These are phyloP conservation scores for Eulithis testata DNA, from an alignment of 2,888 invertebrate genomes.

Conservation along the genomic window DNA sequence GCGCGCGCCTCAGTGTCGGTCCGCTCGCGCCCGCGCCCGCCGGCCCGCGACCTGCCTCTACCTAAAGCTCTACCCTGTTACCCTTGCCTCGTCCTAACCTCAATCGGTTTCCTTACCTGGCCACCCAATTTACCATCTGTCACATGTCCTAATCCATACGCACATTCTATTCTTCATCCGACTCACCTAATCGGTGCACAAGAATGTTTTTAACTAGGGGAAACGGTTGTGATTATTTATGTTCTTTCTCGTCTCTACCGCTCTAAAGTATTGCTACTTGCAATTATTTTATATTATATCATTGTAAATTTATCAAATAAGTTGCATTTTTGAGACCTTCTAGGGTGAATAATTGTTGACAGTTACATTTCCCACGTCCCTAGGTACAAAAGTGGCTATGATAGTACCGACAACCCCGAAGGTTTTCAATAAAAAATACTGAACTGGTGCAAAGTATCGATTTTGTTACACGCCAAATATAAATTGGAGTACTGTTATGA, in stretches of 20 bases:
- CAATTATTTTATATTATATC: constrained; percentile 7
- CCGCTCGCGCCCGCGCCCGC: constrained; percentile 79
- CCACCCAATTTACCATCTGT: constrained; percentile 61
- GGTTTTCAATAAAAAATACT: neutral
- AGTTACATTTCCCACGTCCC: neutral
- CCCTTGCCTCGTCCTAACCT: constrained; percentile 70
- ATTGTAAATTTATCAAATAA: constrained; percentile 5
- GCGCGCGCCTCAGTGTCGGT: constrained; percentile 81
- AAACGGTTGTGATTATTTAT: constrained; percentile 41
- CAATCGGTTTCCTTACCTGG: constrained; percentile 64
- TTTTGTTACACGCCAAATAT: neutral
- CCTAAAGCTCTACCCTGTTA: constrained; percentile 44
- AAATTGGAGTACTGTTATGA: no score
- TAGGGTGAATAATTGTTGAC: neutral
- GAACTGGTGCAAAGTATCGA: neutral
- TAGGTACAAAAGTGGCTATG: constrained; percentile 1
- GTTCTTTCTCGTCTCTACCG: constrained; percentile 27
- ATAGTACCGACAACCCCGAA: constrained; percentile 1
- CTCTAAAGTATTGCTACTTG: constrained; percentile 18
- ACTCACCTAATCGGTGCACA: constrained; percentile 33
- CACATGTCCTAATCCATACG: constrained; percentile 47
- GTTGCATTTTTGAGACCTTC: constrained; percentile 2
- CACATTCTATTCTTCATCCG: constrained; percentile 38
- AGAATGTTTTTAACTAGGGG: constrained; percentile 40
- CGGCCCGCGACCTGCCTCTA: constrained; percentile 74